Base-by-base conservation (phyloP, 2,113 vertebrate species). In the Psephotus haematonotus region DNA sequence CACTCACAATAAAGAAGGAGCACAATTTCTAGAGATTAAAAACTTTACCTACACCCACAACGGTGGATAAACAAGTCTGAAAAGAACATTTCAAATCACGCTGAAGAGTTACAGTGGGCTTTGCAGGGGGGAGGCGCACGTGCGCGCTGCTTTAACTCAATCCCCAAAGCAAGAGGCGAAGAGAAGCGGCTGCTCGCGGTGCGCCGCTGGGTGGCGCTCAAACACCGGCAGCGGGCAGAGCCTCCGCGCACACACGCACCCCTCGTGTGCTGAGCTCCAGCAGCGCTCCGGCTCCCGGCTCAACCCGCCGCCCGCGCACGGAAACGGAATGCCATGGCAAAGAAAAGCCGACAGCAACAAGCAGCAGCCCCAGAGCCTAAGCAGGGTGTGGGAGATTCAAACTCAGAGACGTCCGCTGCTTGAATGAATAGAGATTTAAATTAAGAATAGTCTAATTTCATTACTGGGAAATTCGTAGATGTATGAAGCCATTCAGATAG, bases 1-100 rank as follows among this genome's bases (percentile, higher is more conserved):
- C 1, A 16, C 23, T 24, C 5, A 14, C 52, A n/a, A 27, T 19
- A 39, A 44, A 29, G 43, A 69, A 75, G 0, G 31, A 10, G 35
- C 35, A 18, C 16, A 4, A 4, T 27, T 37, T 2, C 14, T 1
- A 60, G 14, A 10, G 10, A 37, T 17, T 2, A 15, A 15, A 47
- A 47, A 3, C 14, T 55, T 19, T 7, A 1, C 2, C 29, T 31
- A 41, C 24, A 25, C 1, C 6, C 11, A 7, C 13, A 33, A 2
- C 5, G 2, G 8, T 0, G 24, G 6, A 24, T 33, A 31, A 46
- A 60, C 31, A 41, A 10, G 2, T 0, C 25, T 12, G 4, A 12
- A 41, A 33, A 49, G 70, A n/a, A 19, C 2, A 5, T 1, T 7
- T 29, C 10, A 25, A 53, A 15, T n/a, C 7, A 4, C 25, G 16